phyloP scores from a whole-genome alignment of 2,888 invertebrate genomes.

The Lepetodrilus schrolli region DNA sequence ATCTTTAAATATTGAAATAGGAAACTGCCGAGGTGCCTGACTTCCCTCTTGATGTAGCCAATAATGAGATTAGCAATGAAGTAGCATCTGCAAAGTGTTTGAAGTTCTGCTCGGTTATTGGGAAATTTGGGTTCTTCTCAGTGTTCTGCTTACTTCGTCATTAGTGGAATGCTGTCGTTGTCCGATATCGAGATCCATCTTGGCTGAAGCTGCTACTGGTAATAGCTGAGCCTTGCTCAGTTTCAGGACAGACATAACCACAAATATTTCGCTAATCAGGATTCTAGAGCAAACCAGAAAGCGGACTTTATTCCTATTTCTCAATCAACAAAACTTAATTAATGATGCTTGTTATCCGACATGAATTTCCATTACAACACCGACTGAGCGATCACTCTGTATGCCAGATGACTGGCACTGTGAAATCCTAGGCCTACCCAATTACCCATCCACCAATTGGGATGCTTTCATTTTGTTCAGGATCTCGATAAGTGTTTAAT shows the following conservation, averaged over 20 bases:
- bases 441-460: constrained; percentile 9
- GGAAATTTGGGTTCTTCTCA: constrained; percentile 8
- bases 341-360: constrained; percentile 36
- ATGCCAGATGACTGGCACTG: background rate
- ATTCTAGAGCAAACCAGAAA: constrained; percentile 3
- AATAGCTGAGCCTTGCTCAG: constrained; percentile 1
- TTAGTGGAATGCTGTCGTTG: background rate
- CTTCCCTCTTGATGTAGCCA: background rate
- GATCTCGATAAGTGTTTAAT: constrained; percentile 36
- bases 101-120: constrained; percentile 11
- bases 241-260: no score
- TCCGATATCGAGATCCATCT: background rate
- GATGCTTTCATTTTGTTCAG: constrained; percentile 25
- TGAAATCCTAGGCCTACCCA: constrained; percentile 32
- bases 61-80: constrained; percentile 3
- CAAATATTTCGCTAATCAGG: constrained; percentile 17
- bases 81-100: constrained; percentile 9
- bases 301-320: constrained; percentile 17
- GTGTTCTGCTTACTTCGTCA: background rate
- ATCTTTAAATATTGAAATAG: constrained; percentile 26
- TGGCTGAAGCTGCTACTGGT: background rate
- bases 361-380: constrained; percentile 38
- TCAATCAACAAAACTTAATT: constrained; percentile 40
- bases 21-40: background rate
- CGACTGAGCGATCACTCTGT: constrained; percentile 15